Percentiles rank a stretch among this genome's conserved stretches.
Evolutionary conservation across 35 echinoderm and acorn worm species (phyloP).

Genomic region (Lytechinus variegatus): DNA sequence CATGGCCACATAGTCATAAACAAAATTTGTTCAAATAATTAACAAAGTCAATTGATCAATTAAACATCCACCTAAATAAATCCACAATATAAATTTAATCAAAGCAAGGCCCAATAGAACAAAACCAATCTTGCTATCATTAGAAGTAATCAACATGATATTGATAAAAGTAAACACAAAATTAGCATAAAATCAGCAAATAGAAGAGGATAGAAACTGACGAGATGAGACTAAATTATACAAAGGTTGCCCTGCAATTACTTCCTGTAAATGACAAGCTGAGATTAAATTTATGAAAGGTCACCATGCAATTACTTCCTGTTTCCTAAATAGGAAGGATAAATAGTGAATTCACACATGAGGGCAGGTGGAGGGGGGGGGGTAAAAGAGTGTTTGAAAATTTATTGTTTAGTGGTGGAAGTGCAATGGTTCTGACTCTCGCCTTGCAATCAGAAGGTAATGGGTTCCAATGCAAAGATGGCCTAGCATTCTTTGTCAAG

Average conservation of each 20-base stretch:
- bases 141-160: not conserved
- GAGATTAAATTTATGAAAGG: not conserved
- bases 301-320: not conserved
- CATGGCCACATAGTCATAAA: too few species aligned
- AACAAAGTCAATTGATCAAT: too few species aligned
- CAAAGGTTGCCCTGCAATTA: not conserved
- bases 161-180: not conserved
- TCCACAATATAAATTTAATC: not conserved
- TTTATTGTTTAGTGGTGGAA: too few species aligned
- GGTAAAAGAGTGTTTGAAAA: too few species aligned
- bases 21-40: too few species aligned
- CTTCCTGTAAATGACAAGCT: not conserved
- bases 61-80: too few species aligned
- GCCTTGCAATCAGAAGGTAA: too few species aligned
- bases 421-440: too few species aligned
- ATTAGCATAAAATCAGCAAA: constrained; percentile 14
- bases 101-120: not conserved
- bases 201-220: not conserved
- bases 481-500: too few species aligned
- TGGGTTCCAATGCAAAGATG: too few species aligned
- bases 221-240: not conserved
- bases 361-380: too few species aligned
- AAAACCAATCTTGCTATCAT: not conserved
- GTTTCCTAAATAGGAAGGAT: not conserved
- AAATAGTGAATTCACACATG: too few species aligned